Base-by-base conservation (phyloP, 2,888 invertebrate genomes). In the Chloroclystis v-ata region DNA sequence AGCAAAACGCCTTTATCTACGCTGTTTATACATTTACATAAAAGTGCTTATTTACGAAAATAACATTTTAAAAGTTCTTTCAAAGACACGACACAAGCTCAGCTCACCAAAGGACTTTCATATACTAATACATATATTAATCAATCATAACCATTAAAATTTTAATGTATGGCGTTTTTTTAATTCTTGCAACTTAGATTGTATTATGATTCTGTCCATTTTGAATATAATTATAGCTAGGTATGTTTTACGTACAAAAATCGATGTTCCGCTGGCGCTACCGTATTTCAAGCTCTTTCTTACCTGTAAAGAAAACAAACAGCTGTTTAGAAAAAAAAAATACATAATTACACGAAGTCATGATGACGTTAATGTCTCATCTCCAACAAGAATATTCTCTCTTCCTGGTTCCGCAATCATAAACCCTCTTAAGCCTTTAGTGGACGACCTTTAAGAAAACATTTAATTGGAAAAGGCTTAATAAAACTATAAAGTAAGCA, bases 291-390 rank as follows among this genome's bases (percentile, higher is more conserved):
- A 11, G 1, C 6, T n/a, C 4, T 32, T 12, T 65, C 70, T 75
- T 77, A 77, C 77, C 77, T 76, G 77, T 50, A 69, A 73, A 62
- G 60, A 58, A 57, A 67, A 61, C 67, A 66, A n/a, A n/a, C n/a
- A n/a, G n/a, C n/a, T n/a, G n/a, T n/a, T n/a, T n/a, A n/a, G n/a
- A 71, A 67, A 69, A 6, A 26, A 26, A 26, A 3, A 26, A 3
- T 26, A 4, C 3, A 13, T 14, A 64, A 47, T 42, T 38, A 47
- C 13, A 59, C 38, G 47, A 47, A n/a, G n/a, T n/a, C n/a, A n/a
- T n/a, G n/a, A n/a, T n/a, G n/a, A n/a, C n/a, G n/a, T 13, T 44
- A 10, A n/a, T 28, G 14, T 32, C 37, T 49, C 14, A 9, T 35
- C 40, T 51, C 29, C 33, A 52, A 28, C 43, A 33, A 43, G 43